A percentile compares a stretch with the other conserved stretches of the same genome.
phyloP scores from a whole-genome alignment of 2,113 vertebrate species.

The Elgaria multicarinata region DNA sequence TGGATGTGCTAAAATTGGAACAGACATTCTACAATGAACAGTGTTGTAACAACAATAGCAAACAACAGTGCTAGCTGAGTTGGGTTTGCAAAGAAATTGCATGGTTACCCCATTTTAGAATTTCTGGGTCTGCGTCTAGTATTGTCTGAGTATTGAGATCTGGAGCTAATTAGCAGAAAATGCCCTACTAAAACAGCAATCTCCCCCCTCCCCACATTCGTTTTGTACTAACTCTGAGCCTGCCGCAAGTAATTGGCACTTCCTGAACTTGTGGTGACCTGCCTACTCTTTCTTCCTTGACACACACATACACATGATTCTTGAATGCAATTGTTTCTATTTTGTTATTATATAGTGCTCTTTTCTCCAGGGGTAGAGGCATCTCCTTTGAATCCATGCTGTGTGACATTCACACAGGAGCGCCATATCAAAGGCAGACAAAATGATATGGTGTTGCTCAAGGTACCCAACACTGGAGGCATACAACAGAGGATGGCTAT shows the following conservation, averaged over 20 bases:
- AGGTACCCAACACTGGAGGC: no score
- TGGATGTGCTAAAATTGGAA: conserved; percentile 14
- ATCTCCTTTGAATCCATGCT: background rate
- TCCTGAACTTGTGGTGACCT: background rate
- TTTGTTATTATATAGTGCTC: background rate
- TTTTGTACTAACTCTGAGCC: background rate
- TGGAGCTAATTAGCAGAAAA: background rate
- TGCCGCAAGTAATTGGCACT: background rate
- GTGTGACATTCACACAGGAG: background rate
- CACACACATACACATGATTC: background rate
- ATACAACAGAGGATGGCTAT: background rate
- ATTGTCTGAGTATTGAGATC: background rate
- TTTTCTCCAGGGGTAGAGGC: background rate
- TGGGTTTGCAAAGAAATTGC: background rate
- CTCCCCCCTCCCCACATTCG: background rate
- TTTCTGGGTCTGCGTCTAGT: background rate
- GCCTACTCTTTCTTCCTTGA: background rate
- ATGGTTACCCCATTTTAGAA: background rate
- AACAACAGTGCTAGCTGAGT: background rate
- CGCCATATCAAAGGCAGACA: background rate
- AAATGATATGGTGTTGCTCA: background rate
- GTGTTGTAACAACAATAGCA: background rate
- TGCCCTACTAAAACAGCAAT: background rate
- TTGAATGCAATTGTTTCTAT: background rate
- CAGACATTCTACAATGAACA: background rate